Evolutionary conservation across 2,113 vertebrate genomes (phyloP), one percentile per base, ranked within the genome.

Genomic region (Perca schrenkii): DNA sequence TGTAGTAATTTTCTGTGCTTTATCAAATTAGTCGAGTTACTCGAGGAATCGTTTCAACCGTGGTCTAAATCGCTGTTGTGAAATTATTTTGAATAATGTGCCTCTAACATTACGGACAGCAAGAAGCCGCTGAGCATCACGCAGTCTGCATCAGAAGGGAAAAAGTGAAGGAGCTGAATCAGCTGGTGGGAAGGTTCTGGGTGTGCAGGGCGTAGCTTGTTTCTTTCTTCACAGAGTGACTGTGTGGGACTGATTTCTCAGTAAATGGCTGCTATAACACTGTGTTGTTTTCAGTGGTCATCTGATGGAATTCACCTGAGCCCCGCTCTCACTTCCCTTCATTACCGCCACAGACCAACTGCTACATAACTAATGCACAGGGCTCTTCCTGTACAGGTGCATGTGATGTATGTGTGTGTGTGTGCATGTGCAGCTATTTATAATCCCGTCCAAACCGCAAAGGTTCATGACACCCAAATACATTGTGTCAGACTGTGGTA

Each of bases 341-440:
- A 63, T 72, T 79, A 36, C 21, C 31, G 16, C 79, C 79, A 62
- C 77, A 82, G 77, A 89, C 77, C 82, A 57, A 87, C 86, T 61
- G 74, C 79, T 79, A 76, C 85, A 84, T 77, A 73, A 85, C 83
- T 82, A 86, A 88, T 82, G 56, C 77, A 56, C 67, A 31, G 49
- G 40, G 50, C 82, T 19, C 85, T 93, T 93, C 92, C 91, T 92
- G 91, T 65, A 70, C 91, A 93, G 90, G 90, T 94, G 92, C 80
- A 53, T 68, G 84, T 25, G 72, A 87, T 75, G 65, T 47, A 46
- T 47, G 40, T 28, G 71, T 61, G 71, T 61, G 43, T 73, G 49
- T 62, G 71, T 60, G 78, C 62, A 6, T 66, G 84, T 10, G 57
- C 21, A 0, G 60, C 77, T 91, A 89, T 91, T 89, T 87, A 86